A percentile compares a stretch with the other conserved stretches of the same genome.
Conservation (phyloP, 1,140 invertebrate species). For the Drosophila hydei region DNA sequence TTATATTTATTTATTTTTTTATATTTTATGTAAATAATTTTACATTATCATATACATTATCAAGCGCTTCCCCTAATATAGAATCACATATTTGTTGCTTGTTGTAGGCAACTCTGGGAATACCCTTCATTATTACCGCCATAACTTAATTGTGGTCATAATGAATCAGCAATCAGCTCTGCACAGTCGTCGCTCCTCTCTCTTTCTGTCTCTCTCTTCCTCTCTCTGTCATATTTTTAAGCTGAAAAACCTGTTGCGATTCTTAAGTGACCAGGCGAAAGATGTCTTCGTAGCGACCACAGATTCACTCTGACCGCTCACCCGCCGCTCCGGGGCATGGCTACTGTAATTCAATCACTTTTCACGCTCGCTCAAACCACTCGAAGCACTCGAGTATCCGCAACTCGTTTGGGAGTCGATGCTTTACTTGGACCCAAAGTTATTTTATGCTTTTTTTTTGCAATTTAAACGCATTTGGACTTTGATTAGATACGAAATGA, state of each 20-base stretch:
- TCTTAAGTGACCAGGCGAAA: constrained; percentile 37
- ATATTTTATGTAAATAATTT: neutral
- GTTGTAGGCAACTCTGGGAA: neutral
- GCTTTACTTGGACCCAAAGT: constrained; percentile 20
- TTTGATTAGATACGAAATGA: constrained; percentile 51
- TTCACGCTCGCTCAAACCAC: constrained; percentile 41
- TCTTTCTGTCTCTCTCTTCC: constrained; percentile 1
- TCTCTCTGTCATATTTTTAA: constrained; percentile 6
- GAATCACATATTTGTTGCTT: neutral
- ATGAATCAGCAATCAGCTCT: constrained; percentile 18
- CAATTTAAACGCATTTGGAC: constrained; percentile 61
- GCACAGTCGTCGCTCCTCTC: neutral
- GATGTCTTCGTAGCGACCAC: constrained; percentile 17
- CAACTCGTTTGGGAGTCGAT: constrained; percentile 44
- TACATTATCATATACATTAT: neutral
- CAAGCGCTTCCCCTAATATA: neutral
- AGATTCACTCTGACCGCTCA: too few relatives aligned
- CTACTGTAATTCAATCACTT: constrained; percentile 66
- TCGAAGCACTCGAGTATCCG: constrained; percentile 28
- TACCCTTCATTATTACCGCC: constrained; percentile 2
- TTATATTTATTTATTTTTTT: too few relatives aligned
- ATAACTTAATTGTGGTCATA: constrained; percentile 13
- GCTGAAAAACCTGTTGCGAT: constrained; percentile 44
- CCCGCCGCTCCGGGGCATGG: neutral
- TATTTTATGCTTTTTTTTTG: constrained; percentile 5